Evolutionary conservation across 1,140 invertebrate genomes (phyloP), one percentile per base, ranked within the genome.

Genomic region (Drosophila pandora): DNA sequence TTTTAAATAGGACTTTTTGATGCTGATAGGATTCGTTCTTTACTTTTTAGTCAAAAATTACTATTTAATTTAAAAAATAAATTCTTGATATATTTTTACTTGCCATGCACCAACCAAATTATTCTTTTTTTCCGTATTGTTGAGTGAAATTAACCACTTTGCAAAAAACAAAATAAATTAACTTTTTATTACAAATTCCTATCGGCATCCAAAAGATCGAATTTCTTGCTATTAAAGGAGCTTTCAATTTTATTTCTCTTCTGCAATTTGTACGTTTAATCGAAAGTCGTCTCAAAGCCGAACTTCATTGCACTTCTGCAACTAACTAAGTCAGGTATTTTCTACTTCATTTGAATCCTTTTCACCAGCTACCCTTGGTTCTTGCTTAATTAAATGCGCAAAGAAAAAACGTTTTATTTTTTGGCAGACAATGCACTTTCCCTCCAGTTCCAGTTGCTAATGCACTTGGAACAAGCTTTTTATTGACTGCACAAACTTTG

Each of bases 321-420:
- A 56, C 50, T 45, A 32, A 48, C 70, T 41, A 43, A 55, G 49
- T 60, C 56, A 41, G 32, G 23, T 47, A 22, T 39, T 68, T 67
- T 47, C 43, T 21, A 23, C 43, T 22, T 47, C 39, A 23, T n/a
- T 25, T 39, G 22, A 48, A 69, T 17, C 17, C 28, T 37, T 32
- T 55, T 53, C 17, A 21, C 30, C 21, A 22, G 22, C 8, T 21
- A 65, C 22, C 28, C 6, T 48, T 17, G 7, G 2, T 17, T 54
- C 17, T 65, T 56, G 65, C 58, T 67, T 81, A 73, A 79, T 79
- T 79, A 80, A 79, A 79, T 69, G 54, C 37, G 55, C 56, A 68
- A 62, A 30, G 28, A 57, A 37, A 54, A 53, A 45, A 17, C 39
- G 25, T 21, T 47, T 47, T 22, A 22, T 47, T 74, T 79, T 71